Evolutionary conservation across 2,888 invertebrate genomes (phyloP), one percentile per base, ranked within the genome.

Genomic region (Rotaria socialis): DNA sequence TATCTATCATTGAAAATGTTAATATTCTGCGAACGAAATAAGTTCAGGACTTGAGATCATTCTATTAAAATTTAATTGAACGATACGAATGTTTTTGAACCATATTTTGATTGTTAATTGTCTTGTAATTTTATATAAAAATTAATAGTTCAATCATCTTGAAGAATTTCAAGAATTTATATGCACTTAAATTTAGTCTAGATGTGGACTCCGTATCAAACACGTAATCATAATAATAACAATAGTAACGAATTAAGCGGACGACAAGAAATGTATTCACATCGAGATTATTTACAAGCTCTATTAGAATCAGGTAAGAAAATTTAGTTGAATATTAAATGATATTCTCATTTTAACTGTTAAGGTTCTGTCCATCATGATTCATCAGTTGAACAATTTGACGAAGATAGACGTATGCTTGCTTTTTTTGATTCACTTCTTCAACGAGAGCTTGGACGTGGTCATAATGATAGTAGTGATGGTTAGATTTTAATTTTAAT

Each of bases 401-500:
- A 94, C 86, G 96, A 97, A 91, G 96, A 97, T 91, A 94, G 95
- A 0, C 93, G 95, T 86, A 97, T 97, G 96, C 95, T 97, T 94
- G 96, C 96, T 55, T 96, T 96, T 92, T 97, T 97, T 90, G 96
- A 97, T 92, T 95, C 95, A 22, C 92, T 96, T 43, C 95, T 97
- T 52, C 96, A 96, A 90, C 93, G 96, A 75, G 96, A 96, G 91
- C 93, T 96, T 88, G 94, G 94, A 6, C 22, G n/a, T 95, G 11
- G n/a, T 41, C 52, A 41, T 41, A 22, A 14, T 80, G 47, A 52
- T 52, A 52, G 14, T 52, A 47, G 47, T 80, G 47, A 47, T 80
- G 47, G 47, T 47, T 22, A 80, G 27, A 27, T 58, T 8, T 58
- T 24, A n/a, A 2, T 58, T 58, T n/a, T 10, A n/a, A 2, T 58